Base-by-base conservation (phyloP, 2,797 vertebrate species). In the Gymnothorax javanicus region DNA sequence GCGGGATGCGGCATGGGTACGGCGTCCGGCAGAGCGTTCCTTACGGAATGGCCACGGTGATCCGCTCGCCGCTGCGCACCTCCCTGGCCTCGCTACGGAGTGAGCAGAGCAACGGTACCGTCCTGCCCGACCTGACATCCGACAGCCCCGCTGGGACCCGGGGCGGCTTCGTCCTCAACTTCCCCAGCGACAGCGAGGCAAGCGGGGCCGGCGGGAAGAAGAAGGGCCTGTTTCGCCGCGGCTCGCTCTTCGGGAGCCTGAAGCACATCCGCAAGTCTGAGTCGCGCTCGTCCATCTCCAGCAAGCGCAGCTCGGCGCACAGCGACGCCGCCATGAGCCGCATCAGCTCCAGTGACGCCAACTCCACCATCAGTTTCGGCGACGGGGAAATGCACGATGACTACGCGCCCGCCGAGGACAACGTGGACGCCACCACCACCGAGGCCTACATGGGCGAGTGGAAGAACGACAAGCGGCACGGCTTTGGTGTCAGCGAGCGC, bases 1-100 rank as follows among this genome's bases (percentile, higher is more conserved):
- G 98, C 52, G 98, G 98, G 87, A 98, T 99, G 98, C 96, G 98
- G 13, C 98, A 99, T 0, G 98, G 98, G 27, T 99, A 98, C 0
- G 98, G 98, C 0, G 97, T 98, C 23, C 97, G 98, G 87, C 98
- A 99, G 91, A 99, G 98, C n/a, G 98, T 98, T 27, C 98, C 98
- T 13, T 98, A 98, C 0, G 98, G 98, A 85, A 98, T 99, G 97
- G 98, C 98, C 43, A 97, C 98, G 0, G 97, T 99, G 92, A 98
- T 99, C 92, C 97, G 97, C 73, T 99, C 98, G 0, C 98, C 98
- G 0, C 96, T 99, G 3, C 96, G 98, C 84, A 98, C 97, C 0
- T 99, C 98, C 0, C 95, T 99, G 87, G 96, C 97, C 3, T 99
- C 98, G 0, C 96, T 99, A 13, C 97, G 98, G 89, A 98, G 97